Evolutionary conservation across 2,797 vertebrate species (phyloP), one percentile per base, ranked within the genome.

Genomic region (Lophius americanus): DNA sequence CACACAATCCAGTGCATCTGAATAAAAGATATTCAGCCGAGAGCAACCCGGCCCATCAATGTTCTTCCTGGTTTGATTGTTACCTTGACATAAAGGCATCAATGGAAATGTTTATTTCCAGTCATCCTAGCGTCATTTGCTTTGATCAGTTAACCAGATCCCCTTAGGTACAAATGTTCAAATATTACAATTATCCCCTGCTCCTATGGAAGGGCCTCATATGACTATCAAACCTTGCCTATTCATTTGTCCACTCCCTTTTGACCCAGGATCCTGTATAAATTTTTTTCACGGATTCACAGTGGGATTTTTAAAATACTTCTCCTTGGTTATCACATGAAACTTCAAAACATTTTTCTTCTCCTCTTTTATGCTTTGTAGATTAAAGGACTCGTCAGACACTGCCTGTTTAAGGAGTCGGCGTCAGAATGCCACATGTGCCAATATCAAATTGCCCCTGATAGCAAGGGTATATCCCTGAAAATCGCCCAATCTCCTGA

Each of bases 201-300:
- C 23, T 23, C 23, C 23, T 23, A 12, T 33, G n/a, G 43, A 42
- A 37, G 53, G 39, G 35, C 44, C 57, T 58, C 55, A 39, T 70
- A 63, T 51, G 55, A 39, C n/a, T 49, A 47, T 70, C 56, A 81
- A 46, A 38, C 54, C 67, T 62, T 69, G 38, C 13, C 41, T 62
- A 38, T 65, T 61, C 58, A 39, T 46, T 48, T 70, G 64, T 75
- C 67, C 62, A 41, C 51, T 13, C 43, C 13, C 53, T 44, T 47
- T 67, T 47, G 63, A 82, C 73, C 75, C 73, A 64, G 42, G 51
- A 49, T 70, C 77, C 64, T 67, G 37, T 51, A 77, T 73, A 70
- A 81, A 74, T 84, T 79, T 81, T 37, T 53, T 43, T 70, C n/a
- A n/a, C 0, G 43, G 59, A 76, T 63, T 59, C 66, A 32, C 71